Evolutionary conservation across 35 echinoderm and acorn worm genomes (phyloP), one percentile per base, ranked within the genome.

Genomic region (Acanthaster planci): DNA sequence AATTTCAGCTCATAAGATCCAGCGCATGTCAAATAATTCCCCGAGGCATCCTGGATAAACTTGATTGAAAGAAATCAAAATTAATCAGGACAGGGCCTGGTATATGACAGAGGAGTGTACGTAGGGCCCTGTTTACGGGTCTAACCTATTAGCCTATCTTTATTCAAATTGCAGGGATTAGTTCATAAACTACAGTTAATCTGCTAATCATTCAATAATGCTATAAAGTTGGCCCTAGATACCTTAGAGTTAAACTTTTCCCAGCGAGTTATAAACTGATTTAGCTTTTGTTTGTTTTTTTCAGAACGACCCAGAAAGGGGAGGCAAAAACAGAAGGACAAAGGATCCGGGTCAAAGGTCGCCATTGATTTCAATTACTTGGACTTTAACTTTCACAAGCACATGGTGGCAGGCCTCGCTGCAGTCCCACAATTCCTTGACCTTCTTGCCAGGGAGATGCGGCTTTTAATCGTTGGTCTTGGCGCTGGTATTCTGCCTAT

Each of bases 401-500:
- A 37, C 14, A 87, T 94, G 32, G 78, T 87, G 16, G 76, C 89
- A 64, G 79, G 84, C 34, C 39, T 91, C 34, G 80, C 89, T 10
- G 40, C 88, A 9, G 53, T 95, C 39, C 76, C 83, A 36, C 36
- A 77, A 27, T 52, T 84, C 35, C 34, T 87, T 17, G 52, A 79
- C 6, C 39, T 87, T 52, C 78, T 92, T 36, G 36, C 38, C 22
- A 36, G 26, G 0, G 37, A 40, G 52, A 51, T 86, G 21, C 87
- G 81, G n/a, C 19, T 79, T 38, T 80, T 95, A 1, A 52, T 95
- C 42, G 76, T 95, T 34, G 93, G 93, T 52, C 82, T 95, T 42
- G 93, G 93, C 60, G 93, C 88, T 9, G 93, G 93, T 22, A 58
- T 42, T 67, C 40, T 95, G 0, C 72, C 93, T 5, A 84, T 88